Evolutionary conservation across 2,888 invertebrate species (phyloP), one percentile per base, ranked within the genome.

Genomic region (Cryptus viduatorius): DNA sequence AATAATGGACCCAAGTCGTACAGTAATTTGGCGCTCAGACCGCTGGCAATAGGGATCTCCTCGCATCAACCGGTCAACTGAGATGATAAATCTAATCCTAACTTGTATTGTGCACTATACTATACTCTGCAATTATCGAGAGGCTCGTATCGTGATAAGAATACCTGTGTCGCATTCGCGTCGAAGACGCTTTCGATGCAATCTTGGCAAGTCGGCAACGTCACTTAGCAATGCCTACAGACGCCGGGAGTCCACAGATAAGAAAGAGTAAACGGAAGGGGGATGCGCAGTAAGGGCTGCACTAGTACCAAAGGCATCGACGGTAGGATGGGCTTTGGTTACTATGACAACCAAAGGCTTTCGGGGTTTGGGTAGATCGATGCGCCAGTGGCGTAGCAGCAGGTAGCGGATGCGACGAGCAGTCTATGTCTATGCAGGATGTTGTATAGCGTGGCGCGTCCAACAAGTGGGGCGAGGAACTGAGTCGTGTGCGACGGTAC

Each of bases 351-450:
- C 88, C 85, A 84, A 86, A 85, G 80, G 87, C 87, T 86, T 87
- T 87, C 81, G 87, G 88, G 90, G 92, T 92, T 92, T 90, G 91
- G 91, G 91, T 91, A 91, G 86, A 93, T 93, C 93, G 93, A 93
- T 93, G 92, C 65, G 89, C 88, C 93, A 93, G 93, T 93, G 90
- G 91, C 93, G 93, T 93, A 92, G 90, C 92, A 92, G 91, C 92
- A 92, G 92, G 92, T 92, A 91, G 91, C 89, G 85, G 88, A 37
- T 65, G 53, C 48, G 78, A 72, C 77, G 69, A 84, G 64, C 76
- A 50, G 31, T 71, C 71, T 31, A 64, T 72, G 64, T 65, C 37
- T 50, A 31, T 42, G 65, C 65, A 50, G 71, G 72, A 56, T 56
- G 37, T 24, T 64, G 72, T 72, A 73, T 59, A 67, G 67, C 65